Base-by-base conservation (phyloP, 2,113 vertebrate species). In the Pleuronectes platessa region DNA sequence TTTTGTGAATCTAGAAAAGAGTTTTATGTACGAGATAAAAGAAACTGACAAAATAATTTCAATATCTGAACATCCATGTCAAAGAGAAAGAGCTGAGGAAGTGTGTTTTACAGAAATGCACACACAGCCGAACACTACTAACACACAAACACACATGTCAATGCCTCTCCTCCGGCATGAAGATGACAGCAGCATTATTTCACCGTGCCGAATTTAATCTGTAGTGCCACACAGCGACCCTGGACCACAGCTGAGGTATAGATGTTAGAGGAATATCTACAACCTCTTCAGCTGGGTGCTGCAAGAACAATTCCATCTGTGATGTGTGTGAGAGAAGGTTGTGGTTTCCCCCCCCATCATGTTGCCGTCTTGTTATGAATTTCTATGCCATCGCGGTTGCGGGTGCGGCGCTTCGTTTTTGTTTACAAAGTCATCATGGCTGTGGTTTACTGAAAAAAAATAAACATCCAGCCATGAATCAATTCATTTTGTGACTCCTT, bases 301-400 rank as follows among this genome's bases (percentile, higher is more conserved):
- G 51, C 49, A 13, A 68, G 56, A 89, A 60, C 85, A 80, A 68
- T 71, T 83, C 87, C 89, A 89, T 82, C 89, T 91, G 89, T 82
- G 66, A 58, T 58, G 31, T 70, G 35, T 58, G 68, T 24, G 58
- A 42, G 42, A 72, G 61, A 7, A 56, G 4, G 9, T 70, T 83
- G 79, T 5, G 27, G 70, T 64, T 79, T 58, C 59, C 5, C 18
- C 4, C 58, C 27, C 37, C 11, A 6, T 72, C 45, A 20, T 31
- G 68, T 68, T 42, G 40, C 60, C 55, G 61, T 11, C 63, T 77
- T 23, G 51, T n/a, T 68, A 24, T 6, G 49, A 71, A 10, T 73
- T 23, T 61, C 35, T 74, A 61, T 83, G 82, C 5, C 45, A 69
- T 76, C 82, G 82, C 5, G 56, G 72, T 76, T 7, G 18, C 31